Base-by-base conservation (phyloP, 2,113 vertebrate species). In the Hystrix brachyura region DNA sequence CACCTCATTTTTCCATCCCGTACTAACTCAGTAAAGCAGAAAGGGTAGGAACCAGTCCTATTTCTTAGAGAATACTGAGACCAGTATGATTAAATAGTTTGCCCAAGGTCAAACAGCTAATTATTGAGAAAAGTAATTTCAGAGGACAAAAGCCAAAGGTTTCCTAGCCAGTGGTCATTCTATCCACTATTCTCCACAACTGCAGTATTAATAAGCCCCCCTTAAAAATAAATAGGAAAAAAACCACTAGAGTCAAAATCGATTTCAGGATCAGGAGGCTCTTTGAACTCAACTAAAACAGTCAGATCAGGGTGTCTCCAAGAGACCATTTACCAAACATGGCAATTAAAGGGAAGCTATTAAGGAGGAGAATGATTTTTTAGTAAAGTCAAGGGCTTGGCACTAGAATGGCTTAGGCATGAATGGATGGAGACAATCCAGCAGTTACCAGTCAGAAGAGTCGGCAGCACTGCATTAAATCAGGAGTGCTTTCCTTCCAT, bases 341-440 rank as follows among this genome's bases (percentile, higher is more conserved):
- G 96, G 78, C 95, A 92, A 34, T 60, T 91, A 92, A 97, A 51
- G 96, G 32, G 34, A 90, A 0, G 76, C 83, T 97, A 53, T 81
- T n/a, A 91, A 96, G 57, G 80, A 94, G 90, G 51, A 84, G 83
- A 76, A 69, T 84, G 0, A 29, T 92, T 96, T 97, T 96, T 98
- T 53, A 96, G 97, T 86, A 64, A 90, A 97, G 94, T 78, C 51
- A 81, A 92, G 18, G 29, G 88, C 90, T 97, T 96, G 98, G 94
- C 98, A 98, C 86, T 76, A 71, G 89, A 85, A 93, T 90, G 64
- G 87, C 95, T 7, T 72, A 51, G 74, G 83, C 64, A 97, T 96
- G 97, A 96, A 96, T 83, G 97, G 90, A 98, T 97, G 98, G 97
- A 98, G 74, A 86, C 67, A 60, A 91, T 43, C 96, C 97, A 97